These are phyloP conservation scores for Grus americana DNA, from an alignment of 2,113 vertebrate species.

Conservation along the genomic window DNA sequence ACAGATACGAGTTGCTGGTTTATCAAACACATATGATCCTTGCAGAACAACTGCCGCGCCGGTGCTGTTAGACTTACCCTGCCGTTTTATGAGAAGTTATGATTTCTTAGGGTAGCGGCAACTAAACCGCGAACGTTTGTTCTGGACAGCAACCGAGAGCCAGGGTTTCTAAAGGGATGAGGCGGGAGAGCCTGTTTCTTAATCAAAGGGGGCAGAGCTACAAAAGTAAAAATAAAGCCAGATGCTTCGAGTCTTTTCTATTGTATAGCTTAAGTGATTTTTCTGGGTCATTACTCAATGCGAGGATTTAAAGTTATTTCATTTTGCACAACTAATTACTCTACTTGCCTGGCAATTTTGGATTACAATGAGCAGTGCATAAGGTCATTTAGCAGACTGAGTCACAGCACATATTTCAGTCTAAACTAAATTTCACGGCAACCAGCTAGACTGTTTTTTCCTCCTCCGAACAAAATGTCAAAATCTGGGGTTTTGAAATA, in stretches of 20 bases:
- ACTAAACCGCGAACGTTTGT: neutral
- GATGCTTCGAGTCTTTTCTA: neutral
- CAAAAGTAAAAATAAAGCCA: slow-evolving; percentile 37
- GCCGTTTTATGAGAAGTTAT: neutral
- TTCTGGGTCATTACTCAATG: slow-evolving; percentile 57
- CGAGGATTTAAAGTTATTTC: slow-evolving; percentile 46
- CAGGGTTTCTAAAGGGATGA: neutral
- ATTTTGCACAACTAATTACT: slow-evolving; percentile 64
- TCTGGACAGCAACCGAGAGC: neutral
- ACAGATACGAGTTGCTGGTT: neutral
- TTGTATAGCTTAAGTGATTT: slow-evolving; percentile 58
- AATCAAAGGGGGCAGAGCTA: slow-evolving; percentile 10
- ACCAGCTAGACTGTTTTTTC: neutral
- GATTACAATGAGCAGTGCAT: slow-evolving; percentile 32
- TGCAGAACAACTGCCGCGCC: neutral
- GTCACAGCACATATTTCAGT: slow-evolving; percentile 34
- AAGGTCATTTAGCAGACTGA: slow-evolving; percentile 58
- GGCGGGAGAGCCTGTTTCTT: neutral
- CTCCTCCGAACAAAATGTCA: slow-evolving; percentile 24
- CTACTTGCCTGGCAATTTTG: slow-evolving; percentile 38
- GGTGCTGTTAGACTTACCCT: neutral
- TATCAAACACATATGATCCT: neutral
- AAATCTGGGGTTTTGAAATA: slow-evolving; percentile 9
- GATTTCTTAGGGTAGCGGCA: neutral
- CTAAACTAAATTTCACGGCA: slow-evolving; percentile 38